These are phyloP conservation scores for Lycia hirtaria DNA, from an alignment of 2,888 invertebrate species.

Conservation along the genomic window DNA sequence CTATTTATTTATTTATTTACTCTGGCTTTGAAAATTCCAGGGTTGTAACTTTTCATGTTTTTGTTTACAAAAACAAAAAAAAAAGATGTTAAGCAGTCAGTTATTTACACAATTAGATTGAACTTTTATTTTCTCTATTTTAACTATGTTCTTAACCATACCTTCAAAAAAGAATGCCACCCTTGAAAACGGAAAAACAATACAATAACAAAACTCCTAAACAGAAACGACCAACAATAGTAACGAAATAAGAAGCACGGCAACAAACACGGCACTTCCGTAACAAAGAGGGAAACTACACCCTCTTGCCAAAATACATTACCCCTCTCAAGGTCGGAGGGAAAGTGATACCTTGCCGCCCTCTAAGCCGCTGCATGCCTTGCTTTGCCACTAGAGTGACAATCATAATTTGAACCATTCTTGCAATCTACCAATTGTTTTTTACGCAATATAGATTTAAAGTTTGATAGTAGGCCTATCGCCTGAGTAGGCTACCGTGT, in stretches of 20 bases:
- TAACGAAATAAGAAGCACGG: constrained; percentile 19
- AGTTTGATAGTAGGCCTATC: no score
- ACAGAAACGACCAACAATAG: constrained; percentile 25
- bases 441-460: no score
- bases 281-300: constrained; percentile 18
- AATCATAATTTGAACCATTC: neutral
- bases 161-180: neutral
- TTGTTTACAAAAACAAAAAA: no score
- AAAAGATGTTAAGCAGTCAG: no score
- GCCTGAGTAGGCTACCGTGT: no score
- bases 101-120: no score
- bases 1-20: no score
- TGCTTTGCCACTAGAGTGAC: constrained; percentile 9
- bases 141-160: no score
- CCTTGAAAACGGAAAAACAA: constrained; percentile 1
- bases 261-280: constrained; percentile 12
- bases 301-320: constrained; percentile 31
- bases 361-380: constrained; percentile 9
- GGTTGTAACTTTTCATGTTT: no score
- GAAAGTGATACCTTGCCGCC: constrained; percentile 25
- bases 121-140: no score
- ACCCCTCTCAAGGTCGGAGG: constrained; percentile 24
- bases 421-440: no score
- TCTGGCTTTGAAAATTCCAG: no score
- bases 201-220: constrained; percentile 10